phyloP scores from a whole-genome alignment of 1,140 invertebrate genomes.

The Drepana arcuata region DNA sequence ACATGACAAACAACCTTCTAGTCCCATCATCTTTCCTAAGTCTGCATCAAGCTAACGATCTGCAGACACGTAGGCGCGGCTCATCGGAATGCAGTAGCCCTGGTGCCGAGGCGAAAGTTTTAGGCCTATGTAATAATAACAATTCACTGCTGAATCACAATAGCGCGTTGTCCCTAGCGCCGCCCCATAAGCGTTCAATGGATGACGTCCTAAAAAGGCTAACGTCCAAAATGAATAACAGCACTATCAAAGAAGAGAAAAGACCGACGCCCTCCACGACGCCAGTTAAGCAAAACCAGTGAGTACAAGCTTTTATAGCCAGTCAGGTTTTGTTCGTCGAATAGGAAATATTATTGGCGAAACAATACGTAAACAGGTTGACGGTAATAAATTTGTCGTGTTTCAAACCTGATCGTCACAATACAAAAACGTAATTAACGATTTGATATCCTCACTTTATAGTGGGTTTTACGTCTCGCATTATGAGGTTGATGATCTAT shows the following conservation, averaged over 20 bases:
- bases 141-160: constrained; percentile 68
- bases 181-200: constrained; percentile 80
- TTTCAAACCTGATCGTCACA: too few species aligned
- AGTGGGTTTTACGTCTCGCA: too few species aligned
- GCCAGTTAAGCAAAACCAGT: constrained; percentile 72
- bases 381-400: too few species aligned
- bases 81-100: constrained; percentile 81
- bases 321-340: too few species aligned
- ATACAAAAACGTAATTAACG: too few species aligned
- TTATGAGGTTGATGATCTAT: too few species aligned
- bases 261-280: constrained; percentile 78
- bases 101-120: constrained; percentile 73
- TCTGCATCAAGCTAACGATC: constrained; percentile 70
- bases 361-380: too few species aligned
- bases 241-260: constrained; percentile 77
- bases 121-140: constrained; percentile 68
- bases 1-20: constrained; percentile 71
- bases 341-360: too few species aligned
- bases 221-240: constrained; percentile 84
- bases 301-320: too few species aligned
- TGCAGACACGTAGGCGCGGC: constrained; percentile 64
- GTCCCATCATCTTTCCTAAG: constrained; percentile 68
- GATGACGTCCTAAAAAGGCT: constrained; percentile 88
- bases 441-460: too few species aligned
- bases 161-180: constrained; percentile 57